These are phyloP conservation scores for Mustela erminea DNA, from an alignment of 2,797 vertebrate genomes.

Conservation along the genomic window DNA sequence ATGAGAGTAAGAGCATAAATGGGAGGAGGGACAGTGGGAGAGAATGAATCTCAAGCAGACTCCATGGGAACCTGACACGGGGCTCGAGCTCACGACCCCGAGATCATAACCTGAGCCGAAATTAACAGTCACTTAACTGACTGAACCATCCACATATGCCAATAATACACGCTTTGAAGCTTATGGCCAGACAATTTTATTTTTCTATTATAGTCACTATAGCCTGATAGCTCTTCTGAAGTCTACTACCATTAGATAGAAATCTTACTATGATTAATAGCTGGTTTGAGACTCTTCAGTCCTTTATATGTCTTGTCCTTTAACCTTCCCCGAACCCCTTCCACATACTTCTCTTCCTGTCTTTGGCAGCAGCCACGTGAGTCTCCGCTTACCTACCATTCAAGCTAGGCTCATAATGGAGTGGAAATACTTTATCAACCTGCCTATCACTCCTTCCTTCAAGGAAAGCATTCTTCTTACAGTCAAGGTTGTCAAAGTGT, in stretches of 20 bases:
- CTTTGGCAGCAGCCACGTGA: not conserved
- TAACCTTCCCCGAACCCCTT: not conserved
- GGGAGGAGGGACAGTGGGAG: too few species aligned
- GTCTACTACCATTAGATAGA: not conserved
- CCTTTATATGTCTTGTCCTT: not conserved
- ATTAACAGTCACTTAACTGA: too few species aligned
- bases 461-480: not conserved
- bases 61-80: too few species aligned
- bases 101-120: too few species aligned
- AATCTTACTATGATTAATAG: not conserved
- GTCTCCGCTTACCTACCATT: not conserved
- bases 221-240: not conserved
- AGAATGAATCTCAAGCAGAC: too few species aligned
- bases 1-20: too few species aligned
- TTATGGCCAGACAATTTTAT: not conserved
- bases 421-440: not conserved
- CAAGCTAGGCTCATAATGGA: not conserved
- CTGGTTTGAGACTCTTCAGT: not conserved
- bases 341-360: not conserved
- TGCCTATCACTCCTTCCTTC: not conserved
- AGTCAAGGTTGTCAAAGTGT: not conserved
- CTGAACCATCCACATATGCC: too few species aligned
- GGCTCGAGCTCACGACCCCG: too few species aligned
- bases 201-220: not conserved
- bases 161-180: not conserved